Percentiles rank a stretch among this genome's conserved stretches.
These are phyloP conservation scores for Diphyllodes magnificus DNA, from an alignment of 2,113 vertebrate genomes.

Conservation along the genomic window DNA sequence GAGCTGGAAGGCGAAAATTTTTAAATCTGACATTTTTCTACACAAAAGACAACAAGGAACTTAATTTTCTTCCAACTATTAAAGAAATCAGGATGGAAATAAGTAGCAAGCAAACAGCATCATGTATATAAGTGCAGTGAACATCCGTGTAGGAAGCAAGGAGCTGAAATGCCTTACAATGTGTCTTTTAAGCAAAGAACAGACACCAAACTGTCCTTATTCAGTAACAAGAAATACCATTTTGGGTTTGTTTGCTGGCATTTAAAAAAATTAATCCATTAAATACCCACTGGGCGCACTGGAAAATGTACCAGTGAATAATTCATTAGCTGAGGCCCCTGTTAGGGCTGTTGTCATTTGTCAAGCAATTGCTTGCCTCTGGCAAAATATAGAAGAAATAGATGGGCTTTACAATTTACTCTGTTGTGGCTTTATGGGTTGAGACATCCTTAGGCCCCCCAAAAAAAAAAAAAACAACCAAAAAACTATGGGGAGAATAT, in stretches of 20 bases:
- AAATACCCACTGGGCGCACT: not conserved
- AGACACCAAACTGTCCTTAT: not conserved
- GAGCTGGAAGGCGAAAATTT: not conserved
- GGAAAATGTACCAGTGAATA: not conserved
- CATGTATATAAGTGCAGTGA: not conserved
- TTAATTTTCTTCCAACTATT: not conserved
- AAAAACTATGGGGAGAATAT: not conserved
- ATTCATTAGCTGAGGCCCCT: not conserved
- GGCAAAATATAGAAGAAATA: not conserved
- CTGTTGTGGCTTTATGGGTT: not conserved
- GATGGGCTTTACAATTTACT: not conserved
- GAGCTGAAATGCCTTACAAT: not conserved
- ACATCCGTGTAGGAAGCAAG: not conserved
- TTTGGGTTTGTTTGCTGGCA: not conserved
- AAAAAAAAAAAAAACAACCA: not conserved
- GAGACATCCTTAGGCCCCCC: not conserved
- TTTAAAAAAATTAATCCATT: not conserved
- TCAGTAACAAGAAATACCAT: not conserved
- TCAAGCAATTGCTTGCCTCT: not conserved
- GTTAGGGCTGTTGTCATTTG: not conserved
- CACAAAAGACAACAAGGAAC: not conserved
- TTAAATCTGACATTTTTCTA: not conserved
- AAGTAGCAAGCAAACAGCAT: not conserved
- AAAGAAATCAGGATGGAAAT: not conserved
- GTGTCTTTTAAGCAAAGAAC: not conserved